These are phyloP conservation scores for Tachina grossa DNA, from an alignment of 2,888 invertebrate species.

Conservation along the genomic window DNA sequence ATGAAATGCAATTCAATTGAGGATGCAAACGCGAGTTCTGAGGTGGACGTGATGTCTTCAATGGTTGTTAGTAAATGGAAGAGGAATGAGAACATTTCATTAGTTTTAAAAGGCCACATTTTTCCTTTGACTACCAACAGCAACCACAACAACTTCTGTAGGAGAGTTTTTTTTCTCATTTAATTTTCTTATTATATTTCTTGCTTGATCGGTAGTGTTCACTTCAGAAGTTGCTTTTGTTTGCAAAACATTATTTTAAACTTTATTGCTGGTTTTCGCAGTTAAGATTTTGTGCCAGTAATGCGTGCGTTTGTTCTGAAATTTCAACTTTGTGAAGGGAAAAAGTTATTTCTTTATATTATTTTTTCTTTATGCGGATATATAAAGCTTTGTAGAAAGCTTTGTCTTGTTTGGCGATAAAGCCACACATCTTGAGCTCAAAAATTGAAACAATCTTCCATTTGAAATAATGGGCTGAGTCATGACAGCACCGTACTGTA, in stretches of 20 bases:
- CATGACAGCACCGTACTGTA: too few relatives aligned
- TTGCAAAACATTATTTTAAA: constrained; percentile 60
- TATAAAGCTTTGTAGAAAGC: too few relatives aligned
- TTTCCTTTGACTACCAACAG: constrained; percentile 56
- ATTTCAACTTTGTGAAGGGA: constrained; percentile 13
- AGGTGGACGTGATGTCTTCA: constrained; percentile 65
- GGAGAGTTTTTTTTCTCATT: constrained; percentile 4
- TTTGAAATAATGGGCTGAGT: too few relatives aligned
- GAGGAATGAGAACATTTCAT: constrained; percentile 64
- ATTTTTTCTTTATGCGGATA: too few relatives aligned
- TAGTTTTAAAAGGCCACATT: constrained; percentile 65
- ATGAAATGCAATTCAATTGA: constrained; percentile 64
- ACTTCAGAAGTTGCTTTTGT: constrained; percentile 40
- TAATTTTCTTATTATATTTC: background rate
- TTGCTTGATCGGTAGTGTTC: constrained; percentile 20
- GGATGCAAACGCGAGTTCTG: constrained; percentile 50
- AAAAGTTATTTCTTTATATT: background rate
- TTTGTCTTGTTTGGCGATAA: too few relatives aligned
- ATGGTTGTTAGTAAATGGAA: constrained; percentile 56
- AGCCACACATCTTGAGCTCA: too few relatives aligned
- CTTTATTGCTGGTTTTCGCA: constrained; percentile 63
- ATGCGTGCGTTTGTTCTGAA: constrained; percentile 26
- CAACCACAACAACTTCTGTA: constrained; percentile 59
- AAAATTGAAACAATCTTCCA: too few relatives aligned
- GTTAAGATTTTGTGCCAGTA: constrained; percentile 52